Evolutionary conservation across 2,113 vertebrate species (phyloP).

Genomic region (Origma solitaria): DNA sequence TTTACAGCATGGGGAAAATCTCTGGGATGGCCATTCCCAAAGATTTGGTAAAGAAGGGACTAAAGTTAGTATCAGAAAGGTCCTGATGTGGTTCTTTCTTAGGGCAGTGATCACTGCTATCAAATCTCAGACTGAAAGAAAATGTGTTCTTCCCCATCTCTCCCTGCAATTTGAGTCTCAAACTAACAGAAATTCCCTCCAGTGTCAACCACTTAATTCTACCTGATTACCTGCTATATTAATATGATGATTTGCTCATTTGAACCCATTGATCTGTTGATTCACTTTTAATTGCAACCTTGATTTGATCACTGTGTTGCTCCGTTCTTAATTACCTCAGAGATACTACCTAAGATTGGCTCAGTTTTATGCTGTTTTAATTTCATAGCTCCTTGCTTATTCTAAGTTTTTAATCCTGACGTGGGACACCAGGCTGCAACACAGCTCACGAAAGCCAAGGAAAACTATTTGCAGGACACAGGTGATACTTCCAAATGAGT

Average conservation of each 20-base stretch:
- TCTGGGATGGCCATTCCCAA: background rate
- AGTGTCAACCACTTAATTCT: constrained; percentile 42
- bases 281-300: constrained; percentile 63
- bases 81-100: background rate
- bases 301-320: constrained; percentile 61
- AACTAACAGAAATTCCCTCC: constrained; percentile 28
- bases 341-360: constrained; percentile 37
- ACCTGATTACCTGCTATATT: constrained; percentile 51
- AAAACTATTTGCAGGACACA: background rate
- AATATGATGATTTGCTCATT: constrained; percentile 61
- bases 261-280: constrained; percentile 67
- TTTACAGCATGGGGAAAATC: background rate
- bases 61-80: background rate
- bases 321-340: constrained; percentile 56
- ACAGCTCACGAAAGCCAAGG: background rate
- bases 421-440: background rate
- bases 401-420: background rate
- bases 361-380: constrained; percentile 32
- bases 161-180: background rate
- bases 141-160: background rate
- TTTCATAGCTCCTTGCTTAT: constrained; percentile 45
- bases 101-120: background rate
- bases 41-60: background rate
- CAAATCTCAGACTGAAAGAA: background rate
- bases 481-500: background rate